Base-by-base conservation (phyloP, 2,797 vertebrate species). In the Erithacus rubecula region DNA sequence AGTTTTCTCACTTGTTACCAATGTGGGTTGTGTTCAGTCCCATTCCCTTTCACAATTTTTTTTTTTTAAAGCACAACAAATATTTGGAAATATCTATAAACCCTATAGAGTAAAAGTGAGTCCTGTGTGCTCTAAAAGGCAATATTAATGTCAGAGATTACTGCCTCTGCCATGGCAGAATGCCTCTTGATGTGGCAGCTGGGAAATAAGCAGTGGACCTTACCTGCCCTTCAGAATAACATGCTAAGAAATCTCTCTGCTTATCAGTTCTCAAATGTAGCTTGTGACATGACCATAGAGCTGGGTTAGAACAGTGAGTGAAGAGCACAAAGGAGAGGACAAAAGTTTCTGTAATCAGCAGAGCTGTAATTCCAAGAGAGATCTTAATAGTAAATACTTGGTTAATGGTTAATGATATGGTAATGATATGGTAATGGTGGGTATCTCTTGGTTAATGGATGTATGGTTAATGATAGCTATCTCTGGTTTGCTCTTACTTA, bases 81-180 rank as follows among this genome's bases (percentile, higher is more conserved):
- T 85, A 62, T 9, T 70, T 91, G 29, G 26, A 90, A 70, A 53
- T 71, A 9, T 17, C 29, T 63, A 3, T 20, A 34, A 85, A 72
- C 17, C 7, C 2, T 37, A 1, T 7, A 32, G 62, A 67, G 11
- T 44, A 22, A 22, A 78, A 64, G 17, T 43, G 43, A 76, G 39
- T 53, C 12, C 46, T 44, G 0, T 30, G 34, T 51, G 12, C 32
- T 49, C 3, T 12, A 39, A 68, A 43, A 63, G 39, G 24, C 52
- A 58, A 5, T 69, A 69, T 39, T 53, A 14, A 32, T 24, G 13
- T 47, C 39, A 34, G 39, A 62, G 68, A 32, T 87, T 44, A 11
- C 29, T 60, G 46, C 49, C 9, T 53, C 11, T 79, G 4, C 30
- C 1, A 1, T 59, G 43, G 30, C 9, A n/a, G 26, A 0, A 0